Evolutionary conservation across 92 coral and sea anemone species (phyloP).

Genomic region (Bergia puertoricense): DNA sequence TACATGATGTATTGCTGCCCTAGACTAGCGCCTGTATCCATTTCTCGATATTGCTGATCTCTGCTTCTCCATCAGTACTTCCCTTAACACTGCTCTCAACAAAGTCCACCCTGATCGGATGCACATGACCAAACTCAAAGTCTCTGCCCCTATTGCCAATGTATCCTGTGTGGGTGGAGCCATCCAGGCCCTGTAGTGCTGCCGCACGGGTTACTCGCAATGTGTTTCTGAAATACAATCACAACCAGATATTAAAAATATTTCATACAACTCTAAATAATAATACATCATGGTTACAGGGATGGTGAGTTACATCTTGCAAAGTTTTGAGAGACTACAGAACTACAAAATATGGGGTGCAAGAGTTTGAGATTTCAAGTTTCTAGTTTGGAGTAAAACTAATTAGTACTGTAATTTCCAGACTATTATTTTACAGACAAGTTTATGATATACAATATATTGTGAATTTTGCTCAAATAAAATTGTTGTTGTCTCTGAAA

Average conservation of each 20-base stretch:
- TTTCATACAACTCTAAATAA: no score
- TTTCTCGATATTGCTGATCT: conserved; percentile 59
- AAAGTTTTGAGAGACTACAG: no score
- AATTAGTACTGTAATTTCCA: no score
- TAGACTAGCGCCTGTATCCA: conserved; percentile 55
- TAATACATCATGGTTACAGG: no score
- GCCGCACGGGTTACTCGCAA: conserved; percentile 97
- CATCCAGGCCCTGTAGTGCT: conserved; percentile 93
- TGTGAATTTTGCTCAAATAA: no score
- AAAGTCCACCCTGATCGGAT: conserved; percentile 81
- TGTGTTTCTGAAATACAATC: conserved; percentile 76
- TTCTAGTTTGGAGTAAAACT: no score
- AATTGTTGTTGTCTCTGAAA: no score
- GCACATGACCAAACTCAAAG: conserved; percentile 85
- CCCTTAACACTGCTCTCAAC: conserved; percentile 93
- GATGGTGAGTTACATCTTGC: neutral
- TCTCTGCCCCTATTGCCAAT: conserved; percentile 92
- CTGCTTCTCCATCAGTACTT: conserved; percentile 59
- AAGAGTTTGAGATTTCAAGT: no score
- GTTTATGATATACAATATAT: no score
- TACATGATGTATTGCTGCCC: no score
- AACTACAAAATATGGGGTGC: no score
- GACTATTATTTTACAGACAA: no score
- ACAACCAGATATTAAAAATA: neutral
- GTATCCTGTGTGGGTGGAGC: conserved; percentile 58